Base-by-base conservation (phyloP, 2,113 vertebrate species). In the Cnemophilus loriae region DNA sequence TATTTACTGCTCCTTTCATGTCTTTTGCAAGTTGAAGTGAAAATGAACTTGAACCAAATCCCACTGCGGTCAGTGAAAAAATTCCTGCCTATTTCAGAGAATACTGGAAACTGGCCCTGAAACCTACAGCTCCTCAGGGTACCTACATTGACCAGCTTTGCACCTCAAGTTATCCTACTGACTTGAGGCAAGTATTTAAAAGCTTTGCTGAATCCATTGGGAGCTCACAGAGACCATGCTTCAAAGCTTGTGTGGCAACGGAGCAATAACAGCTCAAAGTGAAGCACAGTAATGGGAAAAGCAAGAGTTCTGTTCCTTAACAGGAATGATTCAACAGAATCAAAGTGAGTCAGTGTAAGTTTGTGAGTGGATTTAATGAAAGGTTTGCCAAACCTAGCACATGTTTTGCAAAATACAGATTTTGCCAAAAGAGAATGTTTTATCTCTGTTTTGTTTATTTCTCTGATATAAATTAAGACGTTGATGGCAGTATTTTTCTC, bases 61-160 rank as follows among this genome's bases (percentile, higher is more conserved):
- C 35, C 10, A 2, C 28, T 55, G n/a, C 0, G 0, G 18, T 19
- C 0, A 0, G 22, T 73, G 67, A 94, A 69, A 4, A 3, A 52
- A 70, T 14, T 88, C 35, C 35, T 67, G 28, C 13, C 6, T 3
- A 9, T 67, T 79, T 91, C 47, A 61, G 13, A n/a, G 37, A 63
- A 56, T 49, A 7, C 22, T 59, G n/a, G 44, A 41, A 57, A 17
- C 21, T 37, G 46, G 9, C 14, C 23, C 16, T 55, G 55, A 87
- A 89, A 69, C 19, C 28, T 68, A 13, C 6, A 55, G 10, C 46
- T 74, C 49, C 61, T 80, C 65, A 41, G 41, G 5, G 37, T 37
- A 21, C 18, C 65, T 13, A 46, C 16, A 24, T 27, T 65, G 21
- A 61, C 8, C 16, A 60, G 24, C 33, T 91, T 79, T 91, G 47